Evolutionary conservation across 2,113 vertebrate species (phyloP).

Genomic region (Austrofundulus limnaeus): DNA sequence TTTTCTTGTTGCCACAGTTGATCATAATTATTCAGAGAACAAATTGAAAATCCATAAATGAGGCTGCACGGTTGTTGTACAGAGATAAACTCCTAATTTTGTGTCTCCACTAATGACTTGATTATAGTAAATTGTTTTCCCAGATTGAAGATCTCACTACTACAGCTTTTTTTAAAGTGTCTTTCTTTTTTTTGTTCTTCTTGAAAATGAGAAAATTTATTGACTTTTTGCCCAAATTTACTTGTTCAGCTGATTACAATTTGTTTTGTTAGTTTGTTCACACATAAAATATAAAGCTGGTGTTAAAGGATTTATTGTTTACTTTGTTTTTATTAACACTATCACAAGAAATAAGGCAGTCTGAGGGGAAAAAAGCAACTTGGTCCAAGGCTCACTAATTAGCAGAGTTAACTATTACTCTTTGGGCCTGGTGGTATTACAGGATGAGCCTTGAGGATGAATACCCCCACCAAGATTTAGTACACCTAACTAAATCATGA

Average conservation of each 20-base stretch:
- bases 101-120: background rate
- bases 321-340: constrained; percentile 7
- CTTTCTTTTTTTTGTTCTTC: background rate
- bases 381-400: background rate
- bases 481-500: background rate
- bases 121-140: background rate
- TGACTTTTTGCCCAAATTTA: background rate
- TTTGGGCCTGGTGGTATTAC: background rate
- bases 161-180: no score
- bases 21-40: constrained; percentile 14
- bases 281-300: background rate
- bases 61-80: background rate
- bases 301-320: constrained; percentile 2
- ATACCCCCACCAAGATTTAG: background rate
- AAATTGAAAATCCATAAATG: constrained; percentile 25
- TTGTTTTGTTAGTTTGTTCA: background rate
- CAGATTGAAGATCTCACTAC: no score
- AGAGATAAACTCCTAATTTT: background rate
- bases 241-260: background rate
- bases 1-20: background rate
- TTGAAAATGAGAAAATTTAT: background rate
- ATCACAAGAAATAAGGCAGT: background rate
- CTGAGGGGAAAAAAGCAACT: background rate
- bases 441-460: background rate
- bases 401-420: background rate